A percentile compares a stretch with the other conserved stretches of the same genome.
phyloP scores from a whole-genome alignment of 2,113 vertebrate genomes.

The Ondatra zibethicus region DNA sequence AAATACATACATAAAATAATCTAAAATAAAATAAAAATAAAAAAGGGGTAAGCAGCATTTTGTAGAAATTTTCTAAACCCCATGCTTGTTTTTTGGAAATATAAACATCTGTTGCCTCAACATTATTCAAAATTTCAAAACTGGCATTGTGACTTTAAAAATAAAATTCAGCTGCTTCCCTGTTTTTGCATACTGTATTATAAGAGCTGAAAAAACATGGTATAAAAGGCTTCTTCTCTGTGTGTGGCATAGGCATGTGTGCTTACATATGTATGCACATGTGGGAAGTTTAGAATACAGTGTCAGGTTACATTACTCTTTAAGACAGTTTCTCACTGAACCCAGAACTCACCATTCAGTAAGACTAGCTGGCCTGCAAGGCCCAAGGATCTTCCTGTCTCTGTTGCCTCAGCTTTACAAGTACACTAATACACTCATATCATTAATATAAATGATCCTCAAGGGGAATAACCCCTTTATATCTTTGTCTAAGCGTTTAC shows the following conservation, averaged over 20 bases:
- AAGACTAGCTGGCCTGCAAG: neutral
- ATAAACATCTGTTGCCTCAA: conserved; percentile 12
- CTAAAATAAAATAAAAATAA: neutral
- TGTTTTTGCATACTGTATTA: neutral
- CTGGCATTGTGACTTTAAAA: neutral
- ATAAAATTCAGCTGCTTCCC: neutral
- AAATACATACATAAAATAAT: neutral
- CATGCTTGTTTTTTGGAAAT: neutral
- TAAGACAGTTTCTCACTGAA: neutral
- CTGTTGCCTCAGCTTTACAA: neutral
- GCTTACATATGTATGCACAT: neutral
- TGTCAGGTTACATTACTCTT: neutral
- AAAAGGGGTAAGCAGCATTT: neutral
- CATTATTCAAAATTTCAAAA: conserved; percentile 39
- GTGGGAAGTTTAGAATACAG: neutral
- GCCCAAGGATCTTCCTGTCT: too few relatives aligned
- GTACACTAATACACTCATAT: neutral
- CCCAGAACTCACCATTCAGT: neutral
- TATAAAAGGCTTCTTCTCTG: neutral
- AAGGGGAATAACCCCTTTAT: neutral
- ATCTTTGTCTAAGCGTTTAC: conserved; percentile 12
- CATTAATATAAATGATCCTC: neutral
- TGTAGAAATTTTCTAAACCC: neutral
- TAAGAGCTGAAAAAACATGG: neutral
- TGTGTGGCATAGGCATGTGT: neutral